Evolutionary conservation across 2,113 vertebrate genomes (phyloP), one percentile per base, ranked within the genome.

Genomic region (Sarotherodon lohbergeri): DNA sequence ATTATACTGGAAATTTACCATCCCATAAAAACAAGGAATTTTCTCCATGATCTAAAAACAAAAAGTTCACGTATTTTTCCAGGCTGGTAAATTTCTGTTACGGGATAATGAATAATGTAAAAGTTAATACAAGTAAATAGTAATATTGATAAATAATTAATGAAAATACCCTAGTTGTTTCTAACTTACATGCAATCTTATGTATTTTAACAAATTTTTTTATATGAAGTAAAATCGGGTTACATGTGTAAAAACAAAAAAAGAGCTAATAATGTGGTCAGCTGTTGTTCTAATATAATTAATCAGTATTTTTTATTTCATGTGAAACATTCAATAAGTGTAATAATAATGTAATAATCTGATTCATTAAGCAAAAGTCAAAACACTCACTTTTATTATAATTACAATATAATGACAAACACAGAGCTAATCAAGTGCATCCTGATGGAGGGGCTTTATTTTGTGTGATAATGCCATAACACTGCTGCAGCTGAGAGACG

Each of bases 341-440:
- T 61, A 61, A 61, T 61, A 61, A 61, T 34, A 61, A 34, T 61
- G 57, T 34, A 61, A 63, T 63, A 34, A 63, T 63, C 9, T 34
- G 27, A 61, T 34, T 4, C 27, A 34, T 61, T 61, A 57, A 29
- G 0, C 55, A 0, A 27, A 13, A 27, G 55, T 56, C 55, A 32
- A 14, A 32, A 61, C 14, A 61, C 57, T 32, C 14, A 1, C 59
- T 63, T 11, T 63, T 32, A 32, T 32, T 19, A 36, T 63, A 63
- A 63, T 36, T 36, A 3, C 59, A 63, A 36, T 63, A 63, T 63
- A 63, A 63, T 1, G 0, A 63, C 59, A 36, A 63, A 36, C 59
- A 36, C 59, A 7, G 57, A 61, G 59, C 32, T 19, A 11, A 19
- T 19, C 59, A 63, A 63, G 59, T 34, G 29, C 29, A 36, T 63